Percentiles rank a stretch among this genome's conserved stretches.
phyloP scores from a whole-genome alignment of 2,888 invertebrate genomes.

The Alsophila aescularia region DNA sequence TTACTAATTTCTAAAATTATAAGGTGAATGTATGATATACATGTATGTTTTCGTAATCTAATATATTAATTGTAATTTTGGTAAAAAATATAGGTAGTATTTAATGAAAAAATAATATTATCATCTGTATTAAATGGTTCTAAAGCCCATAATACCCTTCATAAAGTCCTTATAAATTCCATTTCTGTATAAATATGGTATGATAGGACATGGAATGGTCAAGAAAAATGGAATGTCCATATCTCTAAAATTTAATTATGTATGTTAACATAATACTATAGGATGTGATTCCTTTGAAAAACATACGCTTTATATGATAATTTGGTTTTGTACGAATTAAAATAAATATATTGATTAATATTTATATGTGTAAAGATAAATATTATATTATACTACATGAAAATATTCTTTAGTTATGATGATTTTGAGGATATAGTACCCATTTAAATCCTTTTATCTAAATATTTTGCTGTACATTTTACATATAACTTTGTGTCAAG shows the following conservation, averaged over 20 bases:
- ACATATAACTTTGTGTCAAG: constrained; percentile 9
- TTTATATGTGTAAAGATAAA: constrained; percentile 40
- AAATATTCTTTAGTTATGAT: constrained; percentile 19
- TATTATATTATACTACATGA: constrained; percentile 37
- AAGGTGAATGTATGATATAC: too few relatives aligned
- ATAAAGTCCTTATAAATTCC: background rate
- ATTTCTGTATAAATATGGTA: constrained; percentile 5
- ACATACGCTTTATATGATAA: constrained; percentile 61
- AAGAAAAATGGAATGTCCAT: constrained; percentile 33
- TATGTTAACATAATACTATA: constrained; percentile 25
- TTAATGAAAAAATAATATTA: too few relatives aligned
- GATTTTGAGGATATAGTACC: constrained; percentile 18
- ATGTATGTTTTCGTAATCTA: too few relatives aligned
- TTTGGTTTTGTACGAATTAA: constrained; percentile 58
- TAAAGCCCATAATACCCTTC: too few relatives aligned
- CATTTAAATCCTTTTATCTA: constrained; percentile 15
- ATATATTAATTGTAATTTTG: too few relatives aligned
- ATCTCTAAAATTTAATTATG: constrained; percentile 41
- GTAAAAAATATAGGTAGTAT: too few relatives aligned
- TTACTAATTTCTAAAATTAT: too few relatives aligned
- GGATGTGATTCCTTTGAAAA: constrained; percentile 50
- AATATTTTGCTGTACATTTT: constrained; percentile 26
- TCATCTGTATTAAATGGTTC: too few relatives aligned
- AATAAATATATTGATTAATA: constrained; percentile 34
- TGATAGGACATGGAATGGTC: constrained; percentile 30